Evolutionary conservation across 2,888 invertebrate species (phyloP), one percentile per base, ranked within the genome.

Genomic region (Agrotis ipsilon): DNA sequence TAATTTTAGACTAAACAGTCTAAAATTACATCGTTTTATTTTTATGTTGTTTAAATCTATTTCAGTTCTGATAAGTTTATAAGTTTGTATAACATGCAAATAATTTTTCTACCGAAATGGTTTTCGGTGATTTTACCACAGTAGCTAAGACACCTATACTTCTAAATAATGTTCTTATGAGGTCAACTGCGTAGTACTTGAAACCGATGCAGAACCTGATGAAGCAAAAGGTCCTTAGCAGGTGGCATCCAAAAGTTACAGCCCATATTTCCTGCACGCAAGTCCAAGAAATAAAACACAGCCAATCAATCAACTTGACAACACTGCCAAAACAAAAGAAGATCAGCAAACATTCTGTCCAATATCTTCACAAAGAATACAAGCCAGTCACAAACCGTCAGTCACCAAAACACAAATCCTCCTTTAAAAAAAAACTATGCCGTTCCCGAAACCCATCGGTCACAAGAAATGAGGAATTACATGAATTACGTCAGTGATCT

Each of bases 401-500:
- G 18, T 43, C 21, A 62, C 62, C 49, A 76, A 71, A 72, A 43
- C 11, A 39, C 39, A 39, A 39, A 9, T 11, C 39, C 39, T 0
- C 6, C 1, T 32, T 32, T 27, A 32, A 39, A 39, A 39, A 39
- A 39, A 11, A 39, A 39, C 9, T 11, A 11, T 39, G 48, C 11
- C 1, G 13, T 7, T 52, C 9, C 16, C 18, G 11, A 16, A 55
- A 48, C 19, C 46, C 27, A 13, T 46, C 32, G 48, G 13, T 43
- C 19, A 62, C 66, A 49, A 76, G 61, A 71, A 72, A 43, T 59
- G 65, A 77, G 32, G 54, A 78, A 39, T 78, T 65, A 73, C 68
- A 16, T 4, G 0, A 3, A 64, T 78, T 77, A 65, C 77, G 73
- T 78, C 78, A 78, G 13, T 73, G 78, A 46, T 77, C 77, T 68